phyloP scores from a whole-genome alignment of 2,113 vertebrate species.

The Vimba vimba region DNA sequence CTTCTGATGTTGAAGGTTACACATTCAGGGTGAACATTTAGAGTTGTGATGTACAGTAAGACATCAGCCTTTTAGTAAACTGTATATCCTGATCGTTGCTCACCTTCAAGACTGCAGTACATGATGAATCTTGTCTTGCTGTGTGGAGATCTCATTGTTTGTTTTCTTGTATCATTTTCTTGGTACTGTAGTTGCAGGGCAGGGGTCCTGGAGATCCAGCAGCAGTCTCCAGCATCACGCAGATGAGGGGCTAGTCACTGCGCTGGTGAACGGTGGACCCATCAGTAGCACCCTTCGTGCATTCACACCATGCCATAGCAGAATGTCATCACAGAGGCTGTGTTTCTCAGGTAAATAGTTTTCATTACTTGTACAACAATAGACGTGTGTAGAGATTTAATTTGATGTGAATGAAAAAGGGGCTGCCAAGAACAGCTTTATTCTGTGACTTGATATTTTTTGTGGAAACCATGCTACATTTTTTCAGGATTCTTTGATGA shows the following conservation, averaged over 20 bases:
- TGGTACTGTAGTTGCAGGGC: conserved; percentile 42
- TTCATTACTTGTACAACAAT: background rate
- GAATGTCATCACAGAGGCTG: conserved; percentile 46
- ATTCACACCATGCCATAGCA: conserved; percentile 45
- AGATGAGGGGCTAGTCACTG: conserved; percentile 51
- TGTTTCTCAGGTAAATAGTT: conserved; percentile 58
- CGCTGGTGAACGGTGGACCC: conserved; percentile 52
- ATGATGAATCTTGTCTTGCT: background rate
- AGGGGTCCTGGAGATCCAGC: conserved; percentile 46
- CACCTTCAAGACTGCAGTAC: background rate
- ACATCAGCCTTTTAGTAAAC: background rate
- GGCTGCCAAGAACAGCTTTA: background rate
- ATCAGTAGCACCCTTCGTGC: conserved; percentile 49
- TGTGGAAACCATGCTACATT: background rate
- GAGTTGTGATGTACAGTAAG: background rate
- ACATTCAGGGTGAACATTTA: background rate
- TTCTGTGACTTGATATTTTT: background rate
- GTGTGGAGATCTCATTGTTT: conserved; percentile 5
- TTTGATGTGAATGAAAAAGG: conserved; percentile 9
- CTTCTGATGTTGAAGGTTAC: background rate
- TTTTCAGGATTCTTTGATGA: background rate
- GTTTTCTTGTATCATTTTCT: background rate
- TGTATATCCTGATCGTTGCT: background rate
- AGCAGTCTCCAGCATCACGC: conserved; percentile 47
- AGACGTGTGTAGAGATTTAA: background rate